A percentile compares a stretch with the other conserved stretches of the same genome.
phyloP scores from a whole-genome alignment of 1,140 invertebrate genomes.

The Drosophila simulans region DNA sequence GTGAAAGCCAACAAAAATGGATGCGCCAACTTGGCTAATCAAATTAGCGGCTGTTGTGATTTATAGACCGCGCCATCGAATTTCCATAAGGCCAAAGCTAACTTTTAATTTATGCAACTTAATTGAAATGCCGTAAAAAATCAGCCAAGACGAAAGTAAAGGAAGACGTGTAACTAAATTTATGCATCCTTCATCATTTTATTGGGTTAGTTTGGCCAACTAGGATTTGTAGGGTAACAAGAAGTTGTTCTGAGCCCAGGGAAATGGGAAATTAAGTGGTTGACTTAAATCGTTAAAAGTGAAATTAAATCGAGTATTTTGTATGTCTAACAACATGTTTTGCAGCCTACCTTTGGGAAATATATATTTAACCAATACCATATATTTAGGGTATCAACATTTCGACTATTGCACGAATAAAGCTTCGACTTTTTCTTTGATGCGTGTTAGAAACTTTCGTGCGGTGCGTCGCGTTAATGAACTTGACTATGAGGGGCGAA shows the following conservation, averaged over 20 bases:
- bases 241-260: too few relatives aligned
- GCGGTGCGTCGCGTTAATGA: conserved; percentile 53
- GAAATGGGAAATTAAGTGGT: background rate
- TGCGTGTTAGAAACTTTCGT: conserved; percentile 38
- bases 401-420: background rate
- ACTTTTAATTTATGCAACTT: conserved; percentile 67
- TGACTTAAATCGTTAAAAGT: background rate
- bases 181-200: conserved; percentile 47
- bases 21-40: conserved; percentile 55
- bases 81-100: conserved; percentile 23
- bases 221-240: conserved; percentile 9
- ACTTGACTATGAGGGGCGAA: conserved; percentile 48
- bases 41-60: conserved; percentile 59
- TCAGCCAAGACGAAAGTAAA: conserved; percentile 11
- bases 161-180: conserved; percentile 45
- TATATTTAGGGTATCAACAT: conserved; percentile 2
- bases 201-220: conserved; percentile 41
- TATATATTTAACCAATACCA: background rate
- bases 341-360: too few relatives aligned
- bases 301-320: background rate
- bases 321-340: background rate
- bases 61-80: conserved; percentile 43
- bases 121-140: conserved; percentile 65
- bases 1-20: conserved; percentile 26
- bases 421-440: conserved; percentile 18